phyloP scores from a whole-genome alignment of 2,888 invertebrate genomes.

The Spodoptera exigua region DNA sequence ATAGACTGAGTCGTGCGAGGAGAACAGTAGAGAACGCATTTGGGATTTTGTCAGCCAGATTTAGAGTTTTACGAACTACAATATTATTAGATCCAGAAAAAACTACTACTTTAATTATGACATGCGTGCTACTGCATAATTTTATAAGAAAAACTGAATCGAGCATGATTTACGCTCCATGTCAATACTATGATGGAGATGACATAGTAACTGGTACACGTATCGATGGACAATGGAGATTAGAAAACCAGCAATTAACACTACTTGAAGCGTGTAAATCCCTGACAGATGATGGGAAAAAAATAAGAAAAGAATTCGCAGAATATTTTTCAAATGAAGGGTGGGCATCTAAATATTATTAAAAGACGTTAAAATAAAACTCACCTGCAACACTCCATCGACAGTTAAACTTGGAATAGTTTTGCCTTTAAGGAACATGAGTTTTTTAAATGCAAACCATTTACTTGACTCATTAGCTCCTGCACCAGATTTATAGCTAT shows the following conservation, averaged over 20 bases:
- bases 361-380: constrained; percentile 43
- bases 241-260: constrained; percentile 54
- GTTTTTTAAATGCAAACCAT: constrained; percentile 55
- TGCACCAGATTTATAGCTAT: constrained; percentile 28
- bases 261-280: constrained; percentile 51
- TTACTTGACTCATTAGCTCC: constrained; percentile 40
- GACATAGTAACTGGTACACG: constrained; percentile 44
- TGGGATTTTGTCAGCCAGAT: constrained; percentile 47
- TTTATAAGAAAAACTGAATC: constrained; percentile 36
- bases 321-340: constrained; percentile 55
- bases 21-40: constrained; percentile 56
- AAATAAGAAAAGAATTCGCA: constrained; percentile 55
- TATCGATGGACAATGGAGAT: constrained; percentile 53
- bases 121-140: constrained; percentile 56
- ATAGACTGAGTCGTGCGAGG: constrained; percentile 49
- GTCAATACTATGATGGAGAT: constrained; percentile 49
- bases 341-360: constrained; percentile 51
- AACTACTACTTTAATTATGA: constrained; percentile 52
- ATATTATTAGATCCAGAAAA: constrained; percentile 54
- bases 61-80: constrained; percentile 47
- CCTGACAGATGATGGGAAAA: constrained; percentile 52
- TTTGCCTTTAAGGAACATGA: constrained; percentile 49
- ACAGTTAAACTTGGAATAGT: constrained; percentile 46
- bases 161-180: constrained; percentile 47
- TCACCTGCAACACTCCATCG: constrained; percentile 41